Evolutionary conservation across 2,113 vertebrate genomes (phyloP).

Genomic region (Marcusenius ussheri): DNA sequence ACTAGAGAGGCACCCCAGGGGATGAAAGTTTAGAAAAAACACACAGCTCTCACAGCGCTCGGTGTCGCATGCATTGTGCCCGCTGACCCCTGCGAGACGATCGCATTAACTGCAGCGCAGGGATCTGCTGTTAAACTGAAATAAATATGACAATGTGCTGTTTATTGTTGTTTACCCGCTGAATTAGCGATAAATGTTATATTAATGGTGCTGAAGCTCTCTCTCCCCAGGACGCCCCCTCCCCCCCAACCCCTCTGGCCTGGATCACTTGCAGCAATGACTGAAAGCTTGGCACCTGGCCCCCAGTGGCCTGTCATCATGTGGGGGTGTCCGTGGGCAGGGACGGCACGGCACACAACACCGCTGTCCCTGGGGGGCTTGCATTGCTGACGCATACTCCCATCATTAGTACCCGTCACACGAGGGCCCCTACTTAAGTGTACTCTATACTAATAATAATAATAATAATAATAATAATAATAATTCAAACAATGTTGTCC

Average conservation of each 20-base stretch:
- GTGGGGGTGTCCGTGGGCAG: background rate
- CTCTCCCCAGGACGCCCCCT: background rate
- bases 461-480: background rate
- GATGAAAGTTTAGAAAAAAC: background rate
- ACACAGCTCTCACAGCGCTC: background rate
- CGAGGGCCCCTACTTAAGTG: background rate
- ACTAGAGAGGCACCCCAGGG: conserved; percentile 9
- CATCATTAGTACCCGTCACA: background rate
- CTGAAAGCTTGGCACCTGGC: background rate
- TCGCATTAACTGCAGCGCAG: background rate
- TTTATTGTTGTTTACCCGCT: background rate
- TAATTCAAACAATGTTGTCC: background rate
- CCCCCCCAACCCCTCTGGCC: background rate
- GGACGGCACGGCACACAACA: background rate
- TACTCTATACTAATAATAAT: background rate
- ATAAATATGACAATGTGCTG: background rate
- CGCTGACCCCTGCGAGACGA: background rate
- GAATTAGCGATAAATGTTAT: background rate
- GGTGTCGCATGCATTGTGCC: background rate
- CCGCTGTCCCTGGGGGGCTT: background rate
- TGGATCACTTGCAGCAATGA: background rate
- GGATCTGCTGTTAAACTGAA: background rate
- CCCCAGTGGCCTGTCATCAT: background rate
- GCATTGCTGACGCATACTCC: background rate
- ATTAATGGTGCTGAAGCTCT: background rate